A percentile compares a stretch with the other conserved stretches of the same genome.
Conservation (phyloP, 2,888 invertebrate genomes). For the Agriopis marginaria region DNA sequence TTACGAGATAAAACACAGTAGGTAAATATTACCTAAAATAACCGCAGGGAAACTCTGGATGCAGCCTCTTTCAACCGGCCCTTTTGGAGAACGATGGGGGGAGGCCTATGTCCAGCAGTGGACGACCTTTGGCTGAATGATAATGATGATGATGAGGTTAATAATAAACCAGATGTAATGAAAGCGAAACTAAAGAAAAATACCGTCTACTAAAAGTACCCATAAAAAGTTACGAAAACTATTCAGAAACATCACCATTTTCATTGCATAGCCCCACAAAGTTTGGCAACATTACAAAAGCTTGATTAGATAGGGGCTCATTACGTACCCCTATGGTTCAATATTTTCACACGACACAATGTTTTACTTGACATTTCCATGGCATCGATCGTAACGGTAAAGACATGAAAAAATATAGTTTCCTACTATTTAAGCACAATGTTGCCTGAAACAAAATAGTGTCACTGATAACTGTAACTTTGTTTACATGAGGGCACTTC, state of each 20-base stretch:
- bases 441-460: constrained; percentile 12
- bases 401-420: background rate
- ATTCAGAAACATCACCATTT: background rate
- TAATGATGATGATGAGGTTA: too few species aligned
- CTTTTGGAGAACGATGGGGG: too few species aligned
- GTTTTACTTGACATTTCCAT: constrained; percentile 13
- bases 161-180: too few species aligned
- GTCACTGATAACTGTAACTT: background rate
- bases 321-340: constrained; percentile 22
- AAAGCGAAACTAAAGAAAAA: too few species aligned
- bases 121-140: too few species aligned
- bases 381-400: constrained; percentile 14
- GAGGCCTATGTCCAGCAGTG: too few species aligned
- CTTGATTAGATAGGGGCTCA: constrained; percentile 20
- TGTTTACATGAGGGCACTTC: background rate
- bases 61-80: too few species aligned
- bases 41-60: too few species aligned
- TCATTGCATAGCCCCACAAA: constrained; percentile 2
- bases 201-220: background rate
- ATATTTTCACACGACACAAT: constrained; percentile 7
- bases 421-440: constrained; percentile 3
- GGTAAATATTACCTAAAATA: too few species aligned
- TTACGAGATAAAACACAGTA: too few species aligned
- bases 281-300: constrained; percentile 14
- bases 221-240: background rate